These are phyloP conservation scores for Takifugu rubripes DNA, from an alignment of 2,797 vertebrate species.

Conservation along the genomic window DNA sequence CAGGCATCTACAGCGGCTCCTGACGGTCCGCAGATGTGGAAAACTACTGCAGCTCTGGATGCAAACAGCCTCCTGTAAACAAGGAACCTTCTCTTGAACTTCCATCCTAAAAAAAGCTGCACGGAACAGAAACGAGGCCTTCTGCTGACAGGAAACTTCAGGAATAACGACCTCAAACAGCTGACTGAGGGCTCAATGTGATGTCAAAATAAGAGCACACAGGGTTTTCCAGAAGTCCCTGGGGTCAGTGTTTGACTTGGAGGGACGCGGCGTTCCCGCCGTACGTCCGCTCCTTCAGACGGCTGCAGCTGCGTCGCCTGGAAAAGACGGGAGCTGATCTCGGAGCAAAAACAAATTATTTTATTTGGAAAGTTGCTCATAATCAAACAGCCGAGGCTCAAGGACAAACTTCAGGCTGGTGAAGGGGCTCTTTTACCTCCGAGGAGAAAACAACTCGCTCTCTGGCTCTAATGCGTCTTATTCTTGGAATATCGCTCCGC, in stretches of 20 bases:
- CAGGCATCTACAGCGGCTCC: too few species aligned
- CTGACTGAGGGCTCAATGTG: constrained; percentile 5
- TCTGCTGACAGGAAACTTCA: constrained; percentile 20
- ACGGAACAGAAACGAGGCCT: constrained; percentile 4
- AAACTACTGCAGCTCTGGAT: constrained; percentile 52
- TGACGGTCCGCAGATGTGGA: constrained; percentile 38
- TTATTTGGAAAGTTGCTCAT: constrained; percentile 73
- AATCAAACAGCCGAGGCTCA: constrained; percentile 68
- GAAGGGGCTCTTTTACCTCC: constrained; percentile 59
- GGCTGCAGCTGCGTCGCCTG: not conserved
- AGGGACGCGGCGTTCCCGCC: constrained; percentile 41
- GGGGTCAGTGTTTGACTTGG: constrained; percentile 63
- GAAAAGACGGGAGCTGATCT: constrained; percentile 38
- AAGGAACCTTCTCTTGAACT: not conserved
- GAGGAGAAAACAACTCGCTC: constrained; percentile 54
- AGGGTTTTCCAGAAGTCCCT: constrained; percentile 4
- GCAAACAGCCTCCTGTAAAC: not conserved
- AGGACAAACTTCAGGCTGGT: constrained; percentile 61
- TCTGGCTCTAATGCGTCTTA: not conserved
- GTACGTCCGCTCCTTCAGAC: constrained; percentile 14
- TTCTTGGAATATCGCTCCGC: not conserved
- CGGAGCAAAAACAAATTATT: constrained; percentile 73
- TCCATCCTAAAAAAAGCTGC: not conserved
- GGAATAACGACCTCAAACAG: not conserved
- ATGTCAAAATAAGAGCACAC: constrained; percentile 14